A percentile compares a stretch with the other conserved stretches of the same genome.
Evolutionary conservation across 2,888 invertebrate species (phyloP).

Genomic region (Melinaea marsaeus): DNA sequence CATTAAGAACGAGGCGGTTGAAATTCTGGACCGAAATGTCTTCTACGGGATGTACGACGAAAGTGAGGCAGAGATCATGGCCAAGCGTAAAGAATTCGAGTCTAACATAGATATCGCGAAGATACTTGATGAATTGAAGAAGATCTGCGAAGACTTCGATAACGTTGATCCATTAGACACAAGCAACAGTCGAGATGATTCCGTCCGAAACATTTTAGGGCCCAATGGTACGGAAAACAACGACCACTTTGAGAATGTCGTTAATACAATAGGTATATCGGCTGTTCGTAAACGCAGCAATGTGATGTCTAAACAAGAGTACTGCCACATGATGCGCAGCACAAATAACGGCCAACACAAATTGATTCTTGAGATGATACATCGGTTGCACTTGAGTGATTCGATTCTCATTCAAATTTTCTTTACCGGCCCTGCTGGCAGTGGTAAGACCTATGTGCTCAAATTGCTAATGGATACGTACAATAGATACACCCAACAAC

Average conservation of each 20-base stretch:
- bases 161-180: constrained; percentile 28
- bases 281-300: too few species aligned
- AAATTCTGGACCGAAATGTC: constrained; percentile 30
- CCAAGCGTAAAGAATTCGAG: constrained; percentile 40
- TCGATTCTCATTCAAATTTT: constrained; percentile 6
- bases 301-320: too few species aligned
- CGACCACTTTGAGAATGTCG: too few species aligned
- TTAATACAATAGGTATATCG: too few species aligned
- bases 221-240: too few species aligned
- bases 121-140: constrained; percentile 40
- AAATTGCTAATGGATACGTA: constrained; percentile 55
- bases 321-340: constrained; percentile 3
- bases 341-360: constrained; percentile 24
- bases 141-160: constrained; percentile 35
- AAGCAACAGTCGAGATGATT: constrained; percentile 1
- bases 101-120: constrained; percentile 41
- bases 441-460: constrained; percentile 47
- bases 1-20: constrained; percentile 13
- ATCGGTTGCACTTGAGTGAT: constrained; percentile 29
- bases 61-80: constrained; percentile 40
- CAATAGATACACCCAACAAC: constrained; percentile 43
- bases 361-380: constrained; percentile 32
- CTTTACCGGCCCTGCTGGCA: constrained; percentile 41
- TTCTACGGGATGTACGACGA: constrained; percentile 38
- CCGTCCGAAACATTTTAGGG: too few species aligned